Conservation (phyloP, 2,888 invertebrate species). For the Pseudococcus longispinus region DNA sequence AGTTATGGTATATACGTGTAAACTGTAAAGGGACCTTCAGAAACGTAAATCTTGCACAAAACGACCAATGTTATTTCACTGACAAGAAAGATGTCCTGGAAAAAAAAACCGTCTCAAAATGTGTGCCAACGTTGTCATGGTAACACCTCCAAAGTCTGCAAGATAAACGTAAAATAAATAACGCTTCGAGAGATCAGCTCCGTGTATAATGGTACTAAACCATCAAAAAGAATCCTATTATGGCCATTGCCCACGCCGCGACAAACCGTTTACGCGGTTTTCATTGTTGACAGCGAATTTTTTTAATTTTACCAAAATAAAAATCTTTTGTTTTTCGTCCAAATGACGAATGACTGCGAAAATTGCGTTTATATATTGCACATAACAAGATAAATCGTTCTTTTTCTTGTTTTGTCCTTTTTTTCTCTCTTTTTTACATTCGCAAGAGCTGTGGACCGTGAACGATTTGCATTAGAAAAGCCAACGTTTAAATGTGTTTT, state of each 20-base stretch:
- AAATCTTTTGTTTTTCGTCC: slow-evolving; percentile 38
- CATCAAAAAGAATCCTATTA: slow-evolving; percentile 45
- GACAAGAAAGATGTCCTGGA: slow-evolving; percentile 37
- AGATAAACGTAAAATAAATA: slow-evolving; percentile 47
- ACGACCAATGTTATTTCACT: slow-evolving; percentile 46
- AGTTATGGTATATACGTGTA: slow-evolving; percentile 6
- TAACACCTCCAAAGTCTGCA: slow-evolving; percentile 42
- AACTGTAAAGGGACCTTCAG: slow-evolving; percentile 22
- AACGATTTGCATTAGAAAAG: slow-evolving; percentile 3
- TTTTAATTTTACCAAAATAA: slow-evolving; percentile 44
- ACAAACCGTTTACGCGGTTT: slow-evolving; percentile 33
- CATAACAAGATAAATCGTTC: slow-evolving; percentile 21
- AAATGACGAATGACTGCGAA: slow-evolving; percentile 33
- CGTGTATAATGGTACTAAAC: slow-evolving; percentile 39
- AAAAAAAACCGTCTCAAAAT: slow-evolving; percentile 40
- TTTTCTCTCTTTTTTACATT: neutral
- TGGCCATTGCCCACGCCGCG: slow-evolving; percentile 33
- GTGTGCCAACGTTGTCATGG: slow-evolving; percentile 45
- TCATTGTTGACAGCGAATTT: slow-evolving; percentile 38
- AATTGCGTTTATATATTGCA: slow-evolving; percentile 11
- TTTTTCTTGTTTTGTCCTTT: neutral
- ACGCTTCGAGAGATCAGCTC: slow-evolving; percentile 42
- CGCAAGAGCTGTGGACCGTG: neutral
- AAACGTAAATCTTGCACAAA: slow-evolving; percentile 44
- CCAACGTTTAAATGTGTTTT: slow-evolving; percentile 4